A percentile compares a stretch with the other conserved stretches of the same genome.
phyloP scores from a whole-genome alignment of 2,888 invertebrate genomes.

The Luperina testacea region DNA sequence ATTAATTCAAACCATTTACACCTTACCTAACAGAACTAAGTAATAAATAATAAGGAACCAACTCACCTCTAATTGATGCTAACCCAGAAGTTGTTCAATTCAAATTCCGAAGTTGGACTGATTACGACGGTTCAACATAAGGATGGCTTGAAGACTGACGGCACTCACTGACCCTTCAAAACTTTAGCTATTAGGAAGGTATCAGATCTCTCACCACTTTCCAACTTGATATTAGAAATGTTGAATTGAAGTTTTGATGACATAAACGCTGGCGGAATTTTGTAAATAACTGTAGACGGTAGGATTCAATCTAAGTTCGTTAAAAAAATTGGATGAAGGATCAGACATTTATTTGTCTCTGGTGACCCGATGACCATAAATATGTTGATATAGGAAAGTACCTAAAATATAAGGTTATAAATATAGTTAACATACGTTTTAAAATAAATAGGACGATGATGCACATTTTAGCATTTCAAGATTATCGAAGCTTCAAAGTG shows the following conservation, averaged over 20 bases:
- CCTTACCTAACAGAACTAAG: conserved; percentile 5
- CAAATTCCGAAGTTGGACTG: conserved; percentile 48
- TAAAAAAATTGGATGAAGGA: neutral
- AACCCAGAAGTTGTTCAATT: conserved; percentile 45
- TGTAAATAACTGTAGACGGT: no score
- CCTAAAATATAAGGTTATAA: neutral
- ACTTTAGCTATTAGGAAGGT: conserved; percentile 50
- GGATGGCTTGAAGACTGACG: conserved; percentile 41
- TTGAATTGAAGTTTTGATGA: conserved; percentile 45
- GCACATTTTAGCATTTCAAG: neutral
- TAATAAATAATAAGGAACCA: conserved; percentile 25
- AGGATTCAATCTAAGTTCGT: neutral
- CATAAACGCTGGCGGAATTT: conserved; percentile 21
- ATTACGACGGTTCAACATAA: conserved; percentile 55
- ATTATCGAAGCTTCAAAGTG: neutral
- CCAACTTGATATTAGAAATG: conserved; percentile 50
- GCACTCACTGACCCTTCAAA: conserved; percentile 52
- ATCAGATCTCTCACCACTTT: conserved; percentile 41
- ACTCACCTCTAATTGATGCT: conserved; percentile 39
- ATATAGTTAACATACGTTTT: neutral
- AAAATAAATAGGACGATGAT: neutral
- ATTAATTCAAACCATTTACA: conserved; percentile 11
- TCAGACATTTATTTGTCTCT: neutral
- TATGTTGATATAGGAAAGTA: neutral
- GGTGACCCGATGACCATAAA: neutral